Base-by-base conservation (phyloP, 2,113 vertebrate genomes). In the Catagonus wagneri region DNA sequence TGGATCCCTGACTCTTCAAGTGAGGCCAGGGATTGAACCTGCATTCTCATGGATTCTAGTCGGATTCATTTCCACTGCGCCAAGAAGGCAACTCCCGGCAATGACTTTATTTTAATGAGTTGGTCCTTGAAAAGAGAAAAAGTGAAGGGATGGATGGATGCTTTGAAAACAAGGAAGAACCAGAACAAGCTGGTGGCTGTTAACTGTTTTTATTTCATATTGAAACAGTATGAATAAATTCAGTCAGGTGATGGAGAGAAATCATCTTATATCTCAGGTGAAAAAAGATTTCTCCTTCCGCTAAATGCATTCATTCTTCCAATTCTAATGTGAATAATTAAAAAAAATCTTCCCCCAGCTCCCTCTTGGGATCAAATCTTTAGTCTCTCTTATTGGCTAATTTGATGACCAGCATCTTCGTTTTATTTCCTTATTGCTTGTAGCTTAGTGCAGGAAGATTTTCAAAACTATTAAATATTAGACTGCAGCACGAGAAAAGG, bases 341-440 rank as follows among this genome's bases (percentile, higher is more conserved):
- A 60, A 90, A 66, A 71, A 90, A 12, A 78, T 76, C 5, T 87
- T 44, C 36, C 61, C 25, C 61, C 7, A 58, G 13, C 6, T 12
- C 4, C 2, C 25, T 83, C 29, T 71, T 63, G 34, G 29, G 92
- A 61, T 34, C 71, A 39, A 93, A 89, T 68, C 68, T 86, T 61
- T 76, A 54, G 44, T 72, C 61, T 92, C 50, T 92, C 34, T 36
- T 74, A 34, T 27, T 83, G 39, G 29, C 29, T 92, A 72, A 87
- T 95, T 94, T 97, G 78, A 90, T 74, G 61, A 89, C 19, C 79
- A 94, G n/a, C 2, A 61, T 81, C 27, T 93, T 96, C 32, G 93
- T 96, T 89, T 96, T 89, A 93, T 93, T 92, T 94, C 86, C 50
- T 88, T 89, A 93, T 76, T 95, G 32, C 78, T 80, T 83, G 36